phyloP scores from a whole-genome alignment of 92 coral and sea anemone genomes.

The Umimayanthus kanabou region DNA sequence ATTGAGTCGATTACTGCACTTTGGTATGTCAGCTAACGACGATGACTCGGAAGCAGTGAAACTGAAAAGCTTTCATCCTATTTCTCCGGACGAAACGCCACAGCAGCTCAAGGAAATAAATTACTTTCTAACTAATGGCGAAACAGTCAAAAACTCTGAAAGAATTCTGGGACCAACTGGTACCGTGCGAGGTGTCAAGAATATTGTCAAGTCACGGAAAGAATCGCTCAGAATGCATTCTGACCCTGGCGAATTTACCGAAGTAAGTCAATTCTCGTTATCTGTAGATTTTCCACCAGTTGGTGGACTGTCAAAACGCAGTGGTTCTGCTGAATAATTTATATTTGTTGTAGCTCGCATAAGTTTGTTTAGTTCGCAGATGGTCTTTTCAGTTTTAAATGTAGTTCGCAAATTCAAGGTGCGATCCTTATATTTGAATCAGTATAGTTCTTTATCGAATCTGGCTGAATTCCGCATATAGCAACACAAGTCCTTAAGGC shows the following conservation, averaged over 20 bases:
- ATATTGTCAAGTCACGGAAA: conserved; percentile 78
- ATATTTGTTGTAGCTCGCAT: conserved; percentile 4
- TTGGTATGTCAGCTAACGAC: conserved; percentile 15
- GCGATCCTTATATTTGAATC: not conserved
- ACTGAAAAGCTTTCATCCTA: conserved; percentile 18
- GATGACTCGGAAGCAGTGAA: conserved; percentile 9
- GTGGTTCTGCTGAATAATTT: conserved; percentile 26
- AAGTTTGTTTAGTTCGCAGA: conserved; percentile 9
- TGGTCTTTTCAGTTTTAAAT: not conserved
- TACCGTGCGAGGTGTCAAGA: conserved; percentile 92
- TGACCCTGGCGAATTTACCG: conserved; percentile 35
- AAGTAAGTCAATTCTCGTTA: conserved; percentile 49
- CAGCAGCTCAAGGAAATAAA: not conserved
- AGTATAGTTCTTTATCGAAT: too few relatives aligned
- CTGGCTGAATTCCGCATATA: not conserved
- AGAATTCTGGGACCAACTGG: conserved; percentile 86
- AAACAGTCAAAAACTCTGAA: conserved; percentile 20
- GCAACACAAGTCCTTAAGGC: not conserved
- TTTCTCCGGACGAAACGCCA: conserved; percentile 13
- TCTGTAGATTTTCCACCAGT: conserved; percentile 29
- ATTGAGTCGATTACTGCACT: conserved; percentile 6
- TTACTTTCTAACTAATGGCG: not conserved
- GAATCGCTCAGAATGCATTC: conserved; percentile 53
- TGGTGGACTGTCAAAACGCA: conserved; percentile 3
- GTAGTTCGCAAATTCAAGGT: not conserved